Base-by-base conservation (phyloP, 2,113 vertebrate species). In the Rhodinocichla rosea region DNA sequence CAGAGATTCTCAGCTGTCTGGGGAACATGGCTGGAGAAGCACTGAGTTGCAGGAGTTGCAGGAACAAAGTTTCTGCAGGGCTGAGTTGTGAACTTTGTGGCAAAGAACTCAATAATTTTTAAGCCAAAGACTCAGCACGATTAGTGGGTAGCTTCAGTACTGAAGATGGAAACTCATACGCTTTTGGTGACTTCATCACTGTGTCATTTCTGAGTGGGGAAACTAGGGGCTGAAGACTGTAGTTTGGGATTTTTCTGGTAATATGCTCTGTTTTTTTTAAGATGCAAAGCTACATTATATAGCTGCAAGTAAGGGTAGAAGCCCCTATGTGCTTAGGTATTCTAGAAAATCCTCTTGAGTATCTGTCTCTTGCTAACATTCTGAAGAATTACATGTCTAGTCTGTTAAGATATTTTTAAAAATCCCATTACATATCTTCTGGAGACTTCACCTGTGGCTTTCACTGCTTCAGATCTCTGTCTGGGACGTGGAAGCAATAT, bases 91-190 rank as follows among this genome's bases (percentile, higher is more conserved):
- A 81, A 19, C 22, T 83, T 22, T 24, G 14, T 93, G 49, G 24
- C 28, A 30, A 70, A 70, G 40, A 60, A 22, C n/a, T 69, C 32
- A 24, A 7, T 68, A 16, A 16, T 64, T 56, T 42, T 60, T 2
- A 10, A 83, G 45, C 8, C 8, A 30, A 42, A 53, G 59, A 24
- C 32, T 90, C 13, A 17, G 7, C 5, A 49, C 16, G 7, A 3
- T 83, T 77, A 40, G 26, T 50, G 24, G 28, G 17, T 37, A 88
- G 28, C 26, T 78, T 76, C 53, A 62, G 26, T 80, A 28, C 30
- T 60, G 52, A 32, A 68, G 37, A 2, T 33, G 4, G 27, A 85
- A 33, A 65, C 11, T 47, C 0, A 0, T 26, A 3, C 8, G 7
- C 5, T 87, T 67, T 32, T 73, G 14, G 13, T 69, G 67, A 60